A percentile compares a stretch with the other conserved stretches of the same genome.
phyloP scores from a whole-genome alignment of 2,113 vertebrate species.

The Ploceus nigricollis region DNA sequence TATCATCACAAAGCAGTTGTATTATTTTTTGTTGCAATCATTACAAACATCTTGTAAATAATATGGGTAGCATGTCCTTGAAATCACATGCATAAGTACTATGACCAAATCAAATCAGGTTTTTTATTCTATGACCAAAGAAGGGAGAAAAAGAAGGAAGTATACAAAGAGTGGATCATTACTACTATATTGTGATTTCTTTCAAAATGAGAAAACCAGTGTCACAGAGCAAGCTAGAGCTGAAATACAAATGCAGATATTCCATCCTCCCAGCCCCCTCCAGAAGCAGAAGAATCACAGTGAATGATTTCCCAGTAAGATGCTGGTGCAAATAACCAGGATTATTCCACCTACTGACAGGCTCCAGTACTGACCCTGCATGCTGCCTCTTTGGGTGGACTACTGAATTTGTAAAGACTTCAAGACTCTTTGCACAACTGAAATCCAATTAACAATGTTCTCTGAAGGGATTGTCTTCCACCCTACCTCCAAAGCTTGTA shows the following conservation, averaged over 20 bases:
- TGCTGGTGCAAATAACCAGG: neutral
- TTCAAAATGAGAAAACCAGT: neutral
- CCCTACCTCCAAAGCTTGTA: constrained; percentile 37
- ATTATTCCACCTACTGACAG: neutral
- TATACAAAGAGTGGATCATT: neutral
- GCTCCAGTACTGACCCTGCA: neutral
- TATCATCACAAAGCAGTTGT: neutral
- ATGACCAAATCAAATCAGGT: neutral
- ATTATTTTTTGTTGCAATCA: neutral
- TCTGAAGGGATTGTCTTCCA: constrained; percentile 9
- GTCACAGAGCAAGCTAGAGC: neutral
- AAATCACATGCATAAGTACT: neutral
- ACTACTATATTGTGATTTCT: neutral
- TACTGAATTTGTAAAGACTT: neutral
- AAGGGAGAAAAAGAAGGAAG: neutral
- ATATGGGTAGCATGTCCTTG: neutral
- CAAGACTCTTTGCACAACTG: neutral
- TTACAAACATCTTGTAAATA: neutral
- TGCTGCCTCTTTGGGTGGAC: neutral
- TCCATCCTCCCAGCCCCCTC: neutral
- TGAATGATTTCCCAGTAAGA: neutral
- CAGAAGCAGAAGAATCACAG: neutral
- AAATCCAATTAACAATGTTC: neutral
- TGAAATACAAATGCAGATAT: neutral
- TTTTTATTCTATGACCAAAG: neutral